Percentiles rank a stretch among this genome's conserved stretches.
These are phyloP conservation scores for Zoanthus gigantus DNA, from an alignment of 92 coral and sea anemone species.

Conservation along the genomic window DNA sequence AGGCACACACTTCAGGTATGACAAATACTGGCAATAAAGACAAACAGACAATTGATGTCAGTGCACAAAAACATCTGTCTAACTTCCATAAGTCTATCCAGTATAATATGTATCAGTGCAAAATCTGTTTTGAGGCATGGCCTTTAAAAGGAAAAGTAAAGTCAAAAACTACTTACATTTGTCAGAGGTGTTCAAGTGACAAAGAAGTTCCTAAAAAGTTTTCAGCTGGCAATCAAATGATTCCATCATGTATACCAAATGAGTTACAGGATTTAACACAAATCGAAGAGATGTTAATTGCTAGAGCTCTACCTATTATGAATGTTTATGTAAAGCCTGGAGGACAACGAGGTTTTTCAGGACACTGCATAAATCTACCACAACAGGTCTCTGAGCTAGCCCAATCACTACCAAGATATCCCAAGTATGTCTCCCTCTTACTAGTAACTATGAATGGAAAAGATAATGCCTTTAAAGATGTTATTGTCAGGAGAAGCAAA, in stretches of 20 bases:
- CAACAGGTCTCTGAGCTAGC: slow-evolving; percentile 60
- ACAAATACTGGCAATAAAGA: slow-evolving; percentile 48
- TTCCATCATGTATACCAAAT: slow-evolving; percentile 58
- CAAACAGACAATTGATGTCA: slow-evolving; percentile 49
- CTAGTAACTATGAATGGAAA: slow-evolving; percentile 66
- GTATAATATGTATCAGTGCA: slow-evolving; percentile 53
- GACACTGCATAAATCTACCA: slow-evolving; percentile 65
- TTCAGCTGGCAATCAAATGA: slow-evolving; percentile 47
- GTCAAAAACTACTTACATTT: slow-evolving; percentile 49
- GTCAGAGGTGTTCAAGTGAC: slow-evolving; percentile 52
- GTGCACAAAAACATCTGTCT: slow-evolving; percentile 52
- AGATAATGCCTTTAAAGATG: slow-evolving; percentile 60
- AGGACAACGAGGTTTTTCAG: slow-evolving; percentile 56
- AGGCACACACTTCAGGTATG: slow-evolving; percentile 47
- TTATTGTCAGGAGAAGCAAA: slow-evolving; percentile 57
- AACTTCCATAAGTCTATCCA: slow-evolving; percentile 50
- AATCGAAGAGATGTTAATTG: slow-evolving; percentile 71
- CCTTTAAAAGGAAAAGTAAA: slow-evolving; percentile 33
- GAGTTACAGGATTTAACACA: slow-evolving; percentile 60
- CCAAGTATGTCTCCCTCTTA: slow-evolving; percentile 49
- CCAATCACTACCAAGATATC: slow-evolving; percentile 52
- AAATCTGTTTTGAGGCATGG: slow-evolving; percentile 53
- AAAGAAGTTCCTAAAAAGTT: slow-evolving; percentile 48
- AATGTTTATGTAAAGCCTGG: slow-evolving; percentile 61
- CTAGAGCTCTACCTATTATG: slow-evolving; percentile 65